phyloP scores from a whole-genome alignment of 2,113 vertebrate species.

The Eonycteris spelaea region DNA sequence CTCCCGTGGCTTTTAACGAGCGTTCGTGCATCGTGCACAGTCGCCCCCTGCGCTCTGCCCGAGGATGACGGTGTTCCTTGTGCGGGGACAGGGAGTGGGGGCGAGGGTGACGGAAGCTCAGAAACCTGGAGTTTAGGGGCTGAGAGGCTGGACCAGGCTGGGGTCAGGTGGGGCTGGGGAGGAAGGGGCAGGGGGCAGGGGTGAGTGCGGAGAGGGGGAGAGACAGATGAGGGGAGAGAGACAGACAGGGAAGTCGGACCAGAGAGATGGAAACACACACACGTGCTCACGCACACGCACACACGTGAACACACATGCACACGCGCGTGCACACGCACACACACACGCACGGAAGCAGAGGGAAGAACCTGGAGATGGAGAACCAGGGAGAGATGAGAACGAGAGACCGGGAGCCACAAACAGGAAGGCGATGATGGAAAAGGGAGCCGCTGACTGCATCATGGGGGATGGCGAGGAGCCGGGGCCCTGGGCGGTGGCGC shows the following conservation, averaged over 20 bases:
- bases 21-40: accelerated
- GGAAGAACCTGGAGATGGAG: neutral
- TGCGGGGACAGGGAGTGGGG: accelerated
- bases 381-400: neutral
- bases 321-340: neutral
- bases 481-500: accelerated
- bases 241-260: neutral
- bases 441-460: too few relatives aligned
- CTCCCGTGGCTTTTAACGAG: too few relatives aligned
- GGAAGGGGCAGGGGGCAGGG: accelerated
- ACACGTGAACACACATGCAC: neutral
- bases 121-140: too few relatives aligned
- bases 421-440: neutral
- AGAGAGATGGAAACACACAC: neutral
- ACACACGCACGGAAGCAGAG: neutral
- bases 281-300: too few relatives aligned
- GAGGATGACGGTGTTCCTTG: too few relatives aligned
- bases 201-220: neutral
- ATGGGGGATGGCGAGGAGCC: too few relatives aligned
- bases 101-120: too few relatives aligned
- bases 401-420: neutral
- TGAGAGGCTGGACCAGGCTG: accelerated
- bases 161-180: neutral
- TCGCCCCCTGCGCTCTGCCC: neutral
- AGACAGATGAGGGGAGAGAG: too few relatives aligned